phyloP scores from a whole-genome alignment of 2,113 vertebrate genomes.

The Stegastes partitus region DNA sequence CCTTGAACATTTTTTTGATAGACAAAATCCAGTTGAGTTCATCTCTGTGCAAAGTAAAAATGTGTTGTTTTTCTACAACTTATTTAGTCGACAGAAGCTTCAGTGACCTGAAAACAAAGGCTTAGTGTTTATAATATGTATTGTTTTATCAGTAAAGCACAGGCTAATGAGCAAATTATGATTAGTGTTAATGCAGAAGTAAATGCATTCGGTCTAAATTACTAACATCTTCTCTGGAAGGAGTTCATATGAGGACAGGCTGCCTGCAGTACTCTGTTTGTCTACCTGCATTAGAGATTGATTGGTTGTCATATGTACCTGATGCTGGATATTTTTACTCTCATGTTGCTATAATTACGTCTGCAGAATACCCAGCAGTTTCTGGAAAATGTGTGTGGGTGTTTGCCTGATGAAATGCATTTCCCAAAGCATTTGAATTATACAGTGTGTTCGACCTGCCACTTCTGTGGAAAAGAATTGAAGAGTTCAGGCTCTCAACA shows the following conservation, averaged over 20 bases:
- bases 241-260: background rate
- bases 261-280: background rate
- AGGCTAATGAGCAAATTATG: conserved; percentile 49
- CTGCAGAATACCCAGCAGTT: conserved; percentile 40
- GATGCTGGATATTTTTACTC: conserved; percentile 28
- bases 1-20: too few relatives aligned
- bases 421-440: conserved; percentile 61
- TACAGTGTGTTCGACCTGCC: conserved; percentile 51
- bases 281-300: conserved; percentile 9
- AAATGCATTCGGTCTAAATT: conserved; percentile 13
- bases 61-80: background rate
- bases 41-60: background rate
- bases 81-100: background rate
- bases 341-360: conserved; percentile 55
- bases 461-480: conserved; percentile 15
- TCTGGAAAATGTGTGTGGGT: conserved; percentile 55
- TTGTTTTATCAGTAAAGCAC: conserved; percentile 44
- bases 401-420: conserved; percentile 49
- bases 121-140: conserved; percentile 25
- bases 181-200: conserved; percentile 29
- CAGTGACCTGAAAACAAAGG: conserved; percentile 21
- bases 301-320: conserved; percentile 1
- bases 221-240: background rate
- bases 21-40: background rate
- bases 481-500: conserved; percentile 20